Percentiles rank a stretch among this genome's conserved stretches.
Conservation (phyloP, 2,888 invertebrate species). For the Tachina grossa region DNA sequence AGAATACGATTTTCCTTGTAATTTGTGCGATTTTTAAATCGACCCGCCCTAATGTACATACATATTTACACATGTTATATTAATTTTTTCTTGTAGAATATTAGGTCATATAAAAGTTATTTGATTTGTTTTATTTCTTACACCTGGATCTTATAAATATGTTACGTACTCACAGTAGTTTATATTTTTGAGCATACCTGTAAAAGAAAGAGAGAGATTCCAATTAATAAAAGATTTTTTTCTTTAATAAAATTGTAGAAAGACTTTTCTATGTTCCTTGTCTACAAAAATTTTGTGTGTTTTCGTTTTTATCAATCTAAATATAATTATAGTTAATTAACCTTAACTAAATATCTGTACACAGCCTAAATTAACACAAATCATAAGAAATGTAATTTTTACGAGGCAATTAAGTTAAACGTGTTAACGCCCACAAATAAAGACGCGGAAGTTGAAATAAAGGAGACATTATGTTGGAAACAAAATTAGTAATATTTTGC, state of each 20-base stretch:
- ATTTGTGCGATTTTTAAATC: too few relatives aligned
- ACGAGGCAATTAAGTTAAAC: constrained; percentile 30
- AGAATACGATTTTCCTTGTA: too few relatives aligned
- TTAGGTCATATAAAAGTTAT: neutral
- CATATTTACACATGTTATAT: too few relatives aligned
- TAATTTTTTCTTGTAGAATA: neutral
- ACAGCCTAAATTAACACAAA: constrained; percentile 48
- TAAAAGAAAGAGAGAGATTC: neutral
- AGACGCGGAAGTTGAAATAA: neutral
- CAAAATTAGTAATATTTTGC: neutral
- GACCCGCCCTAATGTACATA: too few relatives aligned
- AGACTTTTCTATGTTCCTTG: neutral
- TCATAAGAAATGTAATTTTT: constrained; percentile 38
- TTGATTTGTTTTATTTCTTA: too few relatives aligned
- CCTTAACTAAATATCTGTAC: constrained; percentile 18
- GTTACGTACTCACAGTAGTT: neutral
- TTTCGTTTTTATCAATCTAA: constrained; percentile 9
- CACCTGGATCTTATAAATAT: neutral
- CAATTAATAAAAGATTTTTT: neutral
- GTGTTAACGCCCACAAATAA: neutral
- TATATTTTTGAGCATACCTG: neutral
- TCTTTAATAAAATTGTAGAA: neutral
- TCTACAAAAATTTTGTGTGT: neutral
- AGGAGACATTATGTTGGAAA: neutral
- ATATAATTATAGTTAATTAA: constrained; percentile 59